These are phyloP conservation scores for Caenorhabditis zanzibari DNA, from an alignment of 2,888 invertebrate species.

Conservation along the genomic window DNA sequence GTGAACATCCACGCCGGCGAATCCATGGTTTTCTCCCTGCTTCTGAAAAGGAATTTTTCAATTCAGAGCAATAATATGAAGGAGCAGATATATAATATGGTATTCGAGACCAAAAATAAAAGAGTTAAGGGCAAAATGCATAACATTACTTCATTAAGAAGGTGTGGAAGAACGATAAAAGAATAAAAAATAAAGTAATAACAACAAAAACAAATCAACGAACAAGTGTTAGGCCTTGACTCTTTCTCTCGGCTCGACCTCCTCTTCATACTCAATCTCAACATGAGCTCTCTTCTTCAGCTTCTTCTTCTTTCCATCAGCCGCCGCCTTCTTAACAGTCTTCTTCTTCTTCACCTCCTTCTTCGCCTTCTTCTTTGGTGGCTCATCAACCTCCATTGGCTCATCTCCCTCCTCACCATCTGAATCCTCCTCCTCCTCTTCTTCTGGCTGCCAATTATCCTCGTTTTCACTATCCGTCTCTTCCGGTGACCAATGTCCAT, in stretches of 20 bases:
- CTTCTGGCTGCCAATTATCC: slow-evolving; percentile 64
- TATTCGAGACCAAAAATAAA: not conserved
- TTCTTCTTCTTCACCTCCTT: slow-evolving; percentile 68
- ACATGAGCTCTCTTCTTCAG: slow-evolving; percentile 73
- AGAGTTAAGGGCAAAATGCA: not conserved
- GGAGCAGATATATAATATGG: not conserved
- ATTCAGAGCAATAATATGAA: not conserved
- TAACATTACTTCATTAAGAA: not conserved
- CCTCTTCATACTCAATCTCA: slow-evolving; percentile 81
- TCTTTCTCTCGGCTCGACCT: slow-evolving; percentile 68
- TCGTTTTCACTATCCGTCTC: slow-evolving; percentile 77
- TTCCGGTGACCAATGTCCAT: slow-evolving; percentile 74
- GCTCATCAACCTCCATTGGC: slow-evolving; percentile 64
- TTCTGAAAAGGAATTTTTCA: slow-evolving; percentile 16
- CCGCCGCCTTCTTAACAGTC: slow-evolving; percentile 56
- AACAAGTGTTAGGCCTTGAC: slow-evolving; percentile 60
- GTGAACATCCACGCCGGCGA: slow-evolving; percentile 83
- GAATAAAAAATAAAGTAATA: slow-evolving; percentile 22
- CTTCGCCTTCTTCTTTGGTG: slow-evolving; percentile 73
- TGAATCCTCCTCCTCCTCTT: slow-evolving; percentile 62
- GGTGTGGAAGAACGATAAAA: slow-evolving; percentile 3
- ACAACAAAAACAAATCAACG: slow-evolving; percentile 41
- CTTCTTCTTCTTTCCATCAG: slow-evolving; percentile 65
- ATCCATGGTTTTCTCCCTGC: slow-evolving; percentile 72
- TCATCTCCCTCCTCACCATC: slow-evolving; percentile 67